These are phyloP conservation scores for Pocota personata DNA, from an alignment of 2,888 invertebrate species.

Conservation along the genomic window DNA sequence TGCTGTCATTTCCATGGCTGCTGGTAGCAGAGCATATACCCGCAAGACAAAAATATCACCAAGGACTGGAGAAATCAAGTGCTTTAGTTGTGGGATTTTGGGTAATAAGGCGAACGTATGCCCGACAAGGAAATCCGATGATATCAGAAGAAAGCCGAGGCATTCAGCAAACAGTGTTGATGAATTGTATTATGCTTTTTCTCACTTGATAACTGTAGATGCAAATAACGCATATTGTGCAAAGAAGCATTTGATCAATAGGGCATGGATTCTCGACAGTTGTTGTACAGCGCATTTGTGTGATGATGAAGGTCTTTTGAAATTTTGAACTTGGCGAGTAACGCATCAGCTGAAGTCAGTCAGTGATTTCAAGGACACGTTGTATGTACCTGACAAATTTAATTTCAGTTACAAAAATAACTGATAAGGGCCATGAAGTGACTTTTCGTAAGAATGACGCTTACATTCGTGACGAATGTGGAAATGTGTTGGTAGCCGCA, in stretches of 20 bases:
- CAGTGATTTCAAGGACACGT: conserved; percentile 29
- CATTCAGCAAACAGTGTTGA: conserved; percentile 20
- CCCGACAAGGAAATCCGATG: conserved; percentile 3
- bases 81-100: conserved; percentile 42
- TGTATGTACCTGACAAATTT: conserved; percentile 60
- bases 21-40: not conserved
- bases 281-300: conserved; percentile 57
- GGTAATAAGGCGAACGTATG: not conserved
- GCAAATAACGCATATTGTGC: not conserved
- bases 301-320: conserved; percentile 40
- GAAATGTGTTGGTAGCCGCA: conserved; percentile 31
- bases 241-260: not conserved
- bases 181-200: conserved; percentile 6
- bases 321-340: conserved; percentile 40
- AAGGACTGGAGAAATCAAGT: conserved; percentile 15
- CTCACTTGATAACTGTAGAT: not conserved
- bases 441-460: conserved; percentile 42
- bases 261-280: no score
- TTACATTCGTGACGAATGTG: conserved; percentile 25
- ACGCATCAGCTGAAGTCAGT: conserved; percentile 40
- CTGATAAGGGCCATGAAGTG: conserved; percentile 50
- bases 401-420: conserved; percentile 55
- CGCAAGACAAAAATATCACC: not conserved
- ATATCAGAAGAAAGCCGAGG: no score
- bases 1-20: conserved; percentile 2